Conservation (phyloP, 2,888 invertebrate genomes). For the Nemurella pictetii region DNA sequence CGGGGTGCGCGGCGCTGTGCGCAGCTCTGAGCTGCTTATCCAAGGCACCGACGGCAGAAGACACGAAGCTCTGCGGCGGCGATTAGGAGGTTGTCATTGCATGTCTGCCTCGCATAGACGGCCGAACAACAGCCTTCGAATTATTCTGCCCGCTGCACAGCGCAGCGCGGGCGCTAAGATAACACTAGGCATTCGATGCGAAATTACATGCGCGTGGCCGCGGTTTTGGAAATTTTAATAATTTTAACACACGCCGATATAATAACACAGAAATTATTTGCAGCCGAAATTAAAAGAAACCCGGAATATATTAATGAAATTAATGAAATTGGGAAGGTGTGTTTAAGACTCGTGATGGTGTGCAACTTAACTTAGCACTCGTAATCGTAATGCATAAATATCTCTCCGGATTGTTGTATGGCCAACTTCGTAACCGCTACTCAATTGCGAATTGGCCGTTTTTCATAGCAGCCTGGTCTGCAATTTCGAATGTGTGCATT, state of each 20-base stretch:
- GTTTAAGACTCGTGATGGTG: background rate
- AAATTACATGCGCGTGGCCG: background rate
- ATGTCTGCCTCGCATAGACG: background rate
- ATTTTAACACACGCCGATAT: background rate
- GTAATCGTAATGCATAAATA: background rate
- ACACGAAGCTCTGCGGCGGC: no score
- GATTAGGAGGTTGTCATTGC: background rate
- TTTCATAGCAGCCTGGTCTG: background rate
- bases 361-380: no score
- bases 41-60: background rate
- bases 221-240: no score
- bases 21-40: background rate
- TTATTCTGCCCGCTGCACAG: background rate
- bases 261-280: background rate
- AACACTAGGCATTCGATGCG: background rate
- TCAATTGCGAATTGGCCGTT: no score
- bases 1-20: background rate
- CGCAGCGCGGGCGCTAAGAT: background rate
- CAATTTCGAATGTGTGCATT: constrained; percentile 22
- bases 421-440: no score
- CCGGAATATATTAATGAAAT: background rate
- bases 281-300: background rate
- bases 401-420: background rate
- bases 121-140: background rate
- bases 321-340: background rate